Base-by-base conservation (phyloP, 2,113 vertebrate species). In the Calyptomena viridis region DNA sequence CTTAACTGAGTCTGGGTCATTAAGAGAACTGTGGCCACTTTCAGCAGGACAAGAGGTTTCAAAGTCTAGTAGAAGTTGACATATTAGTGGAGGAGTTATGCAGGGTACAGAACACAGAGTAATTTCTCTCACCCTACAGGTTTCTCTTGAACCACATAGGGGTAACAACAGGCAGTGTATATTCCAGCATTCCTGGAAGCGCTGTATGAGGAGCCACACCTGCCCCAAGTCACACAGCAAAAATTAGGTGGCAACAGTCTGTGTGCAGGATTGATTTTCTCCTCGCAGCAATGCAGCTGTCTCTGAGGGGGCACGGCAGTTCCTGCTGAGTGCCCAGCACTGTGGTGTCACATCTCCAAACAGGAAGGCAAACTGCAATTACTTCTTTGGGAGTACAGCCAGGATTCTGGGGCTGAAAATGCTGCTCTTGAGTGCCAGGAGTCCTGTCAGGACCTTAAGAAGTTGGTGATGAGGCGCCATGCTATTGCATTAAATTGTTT, bases 351-450 rank as follows among this genome's bases (percentile, higher is more conserved):
- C 83, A 60, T 58, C 89, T 93, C 59, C 88, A 92, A 85, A 60
- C 35, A 84, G 64, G 72, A 80, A 74, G 22, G 79, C 76, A 90
- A 93, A 96, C 91, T 88, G 76, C 83, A 94, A 68, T 96, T 90
- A 91, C 44, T 93, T 72, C 35, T 64, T 53, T 71, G 42, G 82
- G 72, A 92, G 44, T 47, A 63, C 27, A 84, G 79, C 72, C 94
- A 94, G 85, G 63, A 77, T 93, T 84, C 59, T 0, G 3, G 68
- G 60, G 83, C 73, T 94, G 31, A 87, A 90, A 84, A 22, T 2
- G 1, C 52, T 67, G 22, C 17, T 86, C 9, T 60, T 74, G 52
- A 60, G 35, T 49, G 82, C 72, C 88, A 90, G 56, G 49, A 78
- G n/a, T 31, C 74, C 81, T 63, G 55, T 81, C 79, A 68, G 49